Base-by-base conservation (phyloP, 1,140 invertebrate species). In the Dolichoris vasculosae region DNA sequence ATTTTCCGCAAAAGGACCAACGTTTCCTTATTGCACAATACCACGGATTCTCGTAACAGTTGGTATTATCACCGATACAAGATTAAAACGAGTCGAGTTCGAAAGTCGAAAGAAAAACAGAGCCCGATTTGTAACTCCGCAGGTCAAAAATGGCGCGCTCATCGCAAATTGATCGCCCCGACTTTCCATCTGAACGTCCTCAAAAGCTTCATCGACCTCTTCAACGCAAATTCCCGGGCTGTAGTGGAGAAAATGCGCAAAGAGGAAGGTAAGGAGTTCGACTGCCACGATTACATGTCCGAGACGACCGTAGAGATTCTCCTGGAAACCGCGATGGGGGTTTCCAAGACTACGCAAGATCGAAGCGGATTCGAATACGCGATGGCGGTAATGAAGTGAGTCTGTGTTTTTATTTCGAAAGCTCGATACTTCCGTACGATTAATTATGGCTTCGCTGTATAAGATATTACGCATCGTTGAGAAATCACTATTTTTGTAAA, bases 121-220 rank as follows among this genome's bases (percentile, higher is more conserved):
- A n/a, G 1, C 11, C 35, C 0, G 23, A 32, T 43, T 40, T 6
- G 32, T 11, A n/a, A n/a, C n/a, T 48, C 85, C 23, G 3, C 88
- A 96, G 96, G 96, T 90, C 95, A 95, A 87, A 97, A 96, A 94
- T 97, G 96, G 96, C 95, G 96, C 32, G 94, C 95, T 26, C 96
- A 97, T 89, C 95, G 96, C 86, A 97, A 97, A 93, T 93, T 97
- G 83, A 97, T 97, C 87, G 96, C 96, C 17, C 96, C 96, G 35
- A 97, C 96, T 88, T 97, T 97, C 95, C 96, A 97, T 90, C 94
- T 97, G 92, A 97, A 97, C 90, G 96, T 97, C 2, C 93, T 97
- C 85, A 97, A 97, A 93, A 96, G 95, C 88, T 97, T 97, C 93
- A 96, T 97, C 88, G 96, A 97, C 88, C 93, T 97, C 32, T 97